Evolutionary conservation across 1,140 invertebrate species (phyloP), one percentile per base, ranked within the genome.

Genomic region (Drosophila equinoxialis): DNA sequence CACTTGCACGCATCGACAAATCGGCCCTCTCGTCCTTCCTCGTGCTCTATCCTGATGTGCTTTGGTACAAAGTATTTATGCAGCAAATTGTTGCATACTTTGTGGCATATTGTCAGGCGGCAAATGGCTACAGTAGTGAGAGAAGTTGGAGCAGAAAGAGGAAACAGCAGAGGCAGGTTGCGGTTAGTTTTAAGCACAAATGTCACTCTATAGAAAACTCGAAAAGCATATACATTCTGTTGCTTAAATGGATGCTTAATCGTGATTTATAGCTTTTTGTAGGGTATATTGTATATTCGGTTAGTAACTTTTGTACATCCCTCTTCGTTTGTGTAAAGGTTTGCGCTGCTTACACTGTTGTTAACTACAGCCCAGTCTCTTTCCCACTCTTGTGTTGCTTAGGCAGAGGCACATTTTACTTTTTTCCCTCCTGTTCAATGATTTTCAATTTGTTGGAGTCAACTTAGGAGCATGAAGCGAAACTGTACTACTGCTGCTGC

Each of bases 31-130:
- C 30, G 26, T n/a, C 6, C 11, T 17, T 13, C 14, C 14, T 14
- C 6, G 2, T 6, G 6, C 14, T 17, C 1, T 8, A 3, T 3
- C 2, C 30, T 17, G 14, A 4, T n/a, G 26, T 17, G 51, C 37
- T 17, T 6, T 14, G 5, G 51, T 17, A 82, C 79, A 87, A 87
- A 79, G 83, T 86, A 86, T 87, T 87, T 86, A 82, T 87, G 83
- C 83, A 69, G 76, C 79, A 87, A 89, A 87, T 83, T 87, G 83
- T 87, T 83, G 84, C 83, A 87, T 87, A 87, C 83, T 89, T 79
- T 87, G 83, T 80, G 79, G 79, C 79, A 73, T 80, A 87, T 85
- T 85, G 82, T 85, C 74, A 84, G 65, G 77, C 70, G 61, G 74
- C 54, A 64, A 74, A 54, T 64, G 58, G 76, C 55, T 74, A 65